Conservation (phyloP, 2,888 invertebrate genomes). For the Catocala sponsa region DNA sequence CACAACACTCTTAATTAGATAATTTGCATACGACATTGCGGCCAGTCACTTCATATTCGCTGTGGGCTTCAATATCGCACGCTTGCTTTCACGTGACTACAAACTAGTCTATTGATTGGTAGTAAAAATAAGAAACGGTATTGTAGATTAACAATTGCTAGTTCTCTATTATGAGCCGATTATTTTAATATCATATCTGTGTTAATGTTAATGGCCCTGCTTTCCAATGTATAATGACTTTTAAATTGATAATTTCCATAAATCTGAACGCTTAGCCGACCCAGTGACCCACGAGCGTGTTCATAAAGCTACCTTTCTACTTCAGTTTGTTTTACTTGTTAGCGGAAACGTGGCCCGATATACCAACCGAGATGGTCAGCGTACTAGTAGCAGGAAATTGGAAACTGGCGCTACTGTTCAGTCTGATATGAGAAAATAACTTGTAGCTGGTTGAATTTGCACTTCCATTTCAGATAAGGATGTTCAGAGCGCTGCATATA, state of each 20-base stretch:
- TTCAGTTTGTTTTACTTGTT: constrained; percentile 67
- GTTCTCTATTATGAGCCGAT: background rate
- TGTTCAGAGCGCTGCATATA: constrained; percentile 2
- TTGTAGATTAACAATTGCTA: background rate
- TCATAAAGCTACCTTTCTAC: constrained; percentile 60
- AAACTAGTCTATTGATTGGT: background rate
- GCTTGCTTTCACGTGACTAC: background rate
- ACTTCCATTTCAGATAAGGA: constrained; percentile 18
- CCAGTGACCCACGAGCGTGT: constrained; percentile 59
- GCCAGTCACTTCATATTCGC: constrained; percentile 4
- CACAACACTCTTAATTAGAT: constrained; percentile 23
- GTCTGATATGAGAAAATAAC: constrained; percentile 38
- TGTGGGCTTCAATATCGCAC: constrained; percentile 1
- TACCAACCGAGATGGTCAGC: constrained; percentile 47
- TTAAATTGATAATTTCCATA: constrained; percentile 51
- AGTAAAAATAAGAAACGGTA: constrained; percentile 8
- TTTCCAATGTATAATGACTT: constrained; percentile 42
- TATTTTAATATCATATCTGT: constrained; percentile 12
- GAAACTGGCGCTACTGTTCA: constrained; percentile 33
- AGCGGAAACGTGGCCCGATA: constrained; percentile 61
- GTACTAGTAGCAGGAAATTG: constrained; percentile 57
- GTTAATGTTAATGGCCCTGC: constrained; percentile 31
- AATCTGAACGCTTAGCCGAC: constrained; percentile 55
- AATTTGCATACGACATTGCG: constrained; percentile 21
- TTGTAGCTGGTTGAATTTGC: constrained; percentile 21